phyloP scores from a whole-genome alignment of 1,140 invertebrate genomes.

The Homarus americanus region DNA sequence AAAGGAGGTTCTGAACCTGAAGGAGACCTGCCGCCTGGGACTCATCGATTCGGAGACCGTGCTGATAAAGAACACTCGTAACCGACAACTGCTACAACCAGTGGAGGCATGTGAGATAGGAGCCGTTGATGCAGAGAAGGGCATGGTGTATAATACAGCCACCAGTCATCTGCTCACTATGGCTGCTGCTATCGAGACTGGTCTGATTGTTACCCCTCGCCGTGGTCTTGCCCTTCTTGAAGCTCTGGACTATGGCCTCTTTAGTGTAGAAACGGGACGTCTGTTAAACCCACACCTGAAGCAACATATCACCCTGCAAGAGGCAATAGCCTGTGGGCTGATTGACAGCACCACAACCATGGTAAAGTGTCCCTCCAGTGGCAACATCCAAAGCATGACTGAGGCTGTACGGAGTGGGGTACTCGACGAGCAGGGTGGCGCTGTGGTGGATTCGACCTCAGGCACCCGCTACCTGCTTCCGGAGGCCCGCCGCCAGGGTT shows the following conservation, averaged over 20 bases:
- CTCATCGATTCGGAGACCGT: slow-evolving; percentile 92
- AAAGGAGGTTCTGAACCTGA: slow-evolving; percentile 86
- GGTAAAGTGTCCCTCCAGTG: slow-evolving; percentile 88
- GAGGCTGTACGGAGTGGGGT: slow-evolving; percentile 81
- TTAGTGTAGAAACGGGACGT: slow-evolving; percentile 87
- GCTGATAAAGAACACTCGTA: slow-evolving; percentile 90
- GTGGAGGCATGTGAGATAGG: slow-evolving; percentile 91
- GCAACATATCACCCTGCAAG: slow-evolving; percentile 84
- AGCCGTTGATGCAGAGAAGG: slow-evolving; percentile 91
- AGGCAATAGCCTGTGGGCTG: slow-evolving; percentile 87
- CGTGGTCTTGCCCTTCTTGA: slow-evolving; percentile 89
- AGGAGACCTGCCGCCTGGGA: slow-evolving; percentile 89
- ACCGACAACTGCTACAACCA: slow-evolving; percentile 89
- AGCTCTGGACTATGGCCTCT: slow-evolving; percentile 89
- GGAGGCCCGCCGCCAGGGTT: slow-evolving; percentile 91
- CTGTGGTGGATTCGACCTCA: slow-evolving; percentile 83
- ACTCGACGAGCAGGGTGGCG: slow-evolving; percentile 79
- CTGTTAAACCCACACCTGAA: slow-evolving; percentile 88
- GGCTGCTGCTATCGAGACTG: slow-evolving; percentile 85
- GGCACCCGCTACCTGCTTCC: slow-evolving; percentile 84
- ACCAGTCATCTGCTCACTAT: slow-evolving; percentile 89
- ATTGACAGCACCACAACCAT: slow-evolving; percentile 91
- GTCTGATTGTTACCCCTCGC: slow-evolving; percentile 86
- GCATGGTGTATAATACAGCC: slow-evolving; percentile 88
- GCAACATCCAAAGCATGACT: slow-evolving; percentile 86